Percentiles rank a stretch among this genome's conserved stretches.
Evolutionary conservation across 2,888 invertebrate genomes (phyloP).

Genomic region (Drosophila neotestacea): DNA sequence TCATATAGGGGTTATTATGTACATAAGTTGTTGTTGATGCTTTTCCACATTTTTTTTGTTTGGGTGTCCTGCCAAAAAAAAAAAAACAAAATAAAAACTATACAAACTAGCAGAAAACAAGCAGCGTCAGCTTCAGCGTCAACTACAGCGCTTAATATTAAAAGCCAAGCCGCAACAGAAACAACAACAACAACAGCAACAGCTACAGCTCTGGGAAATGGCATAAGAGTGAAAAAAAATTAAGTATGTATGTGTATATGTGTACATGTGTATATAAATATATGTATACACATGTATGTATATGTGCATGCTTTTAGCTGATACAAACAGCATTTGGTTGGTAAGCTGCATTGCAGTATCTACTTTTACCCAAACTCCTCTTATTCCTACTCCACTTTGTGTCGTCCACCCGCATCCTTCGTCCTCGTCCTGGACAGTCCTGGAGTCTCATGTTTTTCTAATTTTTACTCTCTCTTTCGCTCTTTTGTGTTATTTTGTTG

Average conservation of each 20-base stretch:
- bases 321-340: conserved; percentile 63
- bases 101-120: conserved; percentile 74
- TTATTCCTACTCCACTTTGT: neutral
- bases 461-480: conserved; percentile 30
- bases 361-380: conserved; percentile 1
- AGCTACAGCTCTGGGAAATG: conserved; percentile 30
- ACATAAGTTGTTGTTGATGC: conserved; percentile 33
- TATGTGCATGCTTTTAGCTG: conserved; percentile 45
- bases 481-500: conserved; percentile 41
- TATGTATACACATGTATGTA: conserved; percentile 17
- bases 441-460: conserved; percentile 54
- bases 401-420: conserved; percentile 18
- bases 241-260: conserved; percentile 16
- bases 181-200: conserved; percentile 40
- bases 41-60: conserved; percentile 1
- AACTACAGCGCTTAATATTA: conserved; percentile 73
- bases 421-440: conserved; percentile 4
- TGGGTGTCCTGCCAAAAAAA: conserved; percentile 42
- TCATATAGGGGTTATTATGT: conserved; percentile 45
- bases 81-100: conserved; percentile 42
- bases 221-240: conserved; percentile 39
- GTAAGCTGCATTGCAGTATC: conserved; percentile 64
- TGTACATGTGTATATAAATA: conserved; percentile 7
- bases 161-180: conserved; percentile 67
- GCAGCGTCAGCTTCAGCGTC: conserved; percentile 70